A percentile compares a stretch with the other conserved stretches of the same genome.
Conservation (phyloP, 2,797 vertebrate genomes). For the Acrocephalus scirpaceus region DNA sequence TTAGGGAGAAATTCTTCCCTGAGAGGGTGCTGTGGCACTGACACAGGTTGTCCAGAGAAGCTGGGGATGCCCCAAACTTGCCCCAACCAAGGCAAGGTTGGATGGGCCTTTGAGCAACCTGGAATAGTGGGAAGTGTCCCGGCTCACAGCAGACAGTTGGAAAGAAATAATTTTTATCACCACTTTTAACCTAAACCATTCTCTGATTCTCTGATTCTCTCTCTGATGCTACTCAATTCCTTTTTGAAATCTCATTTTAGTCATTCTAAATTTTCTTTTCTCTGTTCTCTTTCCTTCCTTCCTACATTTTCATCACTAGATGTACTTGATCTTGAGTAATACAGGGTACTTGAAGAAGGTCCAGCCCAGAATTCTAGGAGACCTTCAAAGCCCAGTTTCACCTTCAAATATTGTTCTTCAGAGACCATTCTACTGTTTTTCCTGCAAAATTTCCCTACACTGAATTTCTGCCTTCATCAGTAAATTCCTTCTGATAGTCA, state of each 20-base stretch:
- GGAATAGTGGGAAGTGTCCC: accelerated
- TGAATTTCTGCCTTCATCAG: neutral
- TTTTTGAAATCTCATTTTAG: neutral
- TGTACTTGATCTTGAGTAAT: neutral
- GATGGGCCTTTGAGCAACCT: neutral
- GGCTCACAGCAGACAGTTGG: accelerated
- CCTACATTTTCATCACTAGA: neutral
- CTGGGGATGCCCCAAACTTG: accelerated
- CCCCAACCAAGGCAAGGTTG: too few relatives aligned
- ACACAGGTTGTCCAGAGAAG: neutral
- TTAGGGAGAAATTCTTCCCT: neutral
- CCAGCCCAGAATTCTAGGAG: neutral
- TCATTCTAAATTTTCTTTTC: neutral
- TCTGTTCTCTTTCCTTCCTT: neutral
- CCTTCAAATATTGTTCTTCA: neutral
- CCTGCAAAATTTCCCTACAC: neutral
- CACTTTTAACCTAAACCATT: neutral
- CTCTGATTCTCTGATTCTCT: neutral
- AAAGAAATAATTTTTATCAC: neutral
- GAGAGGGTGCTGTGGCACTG: too few relatives aligned
- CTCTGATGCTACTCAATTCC: neutral
- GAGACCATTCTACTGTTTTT: neutral
- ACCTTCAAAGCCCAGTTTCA: neutral
- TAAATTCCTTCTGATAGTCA: neutral
- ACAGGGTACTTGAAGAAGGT: neutral